Percentiles rank a stretch among this genome's conserved stretches.
phyloP scores from a whole-genome alignment of 2,113 vertebrate genomes.

The Syrmaticus mikado region DNA sequence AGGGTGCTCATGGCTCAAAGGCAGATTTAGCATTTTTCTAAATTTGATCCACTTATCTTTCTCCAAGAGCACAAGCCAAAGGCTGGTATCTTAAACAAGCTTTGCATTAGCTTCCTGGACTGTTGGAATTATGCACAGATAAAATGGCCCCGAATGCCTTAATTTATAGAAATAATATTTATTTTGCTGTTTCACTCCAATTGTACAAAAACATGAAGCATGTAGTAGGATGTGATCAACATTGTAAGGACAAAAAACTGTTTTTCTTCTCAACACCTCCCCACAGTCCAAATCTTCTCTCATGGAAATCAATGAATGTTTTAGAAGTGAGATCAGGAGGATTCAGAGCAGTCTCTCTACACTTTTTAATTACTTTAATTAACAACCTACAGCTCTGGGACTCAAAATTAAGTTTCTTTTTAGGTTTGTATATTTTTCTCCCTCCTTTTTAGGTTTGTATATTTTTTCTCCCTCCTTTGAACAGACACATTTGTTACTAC shows the following conservation, averaged over 20 bases:
- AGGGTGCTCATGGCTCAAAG: background rate
- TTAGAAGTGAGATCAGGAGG: background rate
- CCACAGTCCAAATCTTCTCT: background rate
- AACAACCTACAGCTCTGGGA: background rate
- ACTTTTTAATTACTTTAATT: background rate
- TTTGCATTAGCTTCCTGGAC: background rate
- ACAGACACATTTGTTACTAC: background rate
- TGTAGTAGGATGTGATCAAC: background rate
- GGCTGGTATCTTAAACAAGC: background rate
- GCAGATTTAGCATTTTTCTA: background rate
- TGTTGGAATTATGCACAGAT: background rate
- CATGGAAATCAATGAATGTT: background rate
- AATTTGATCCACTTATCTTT: background rate
- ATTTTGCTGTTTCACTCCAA: background rate
- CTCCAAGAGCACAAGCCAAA: background rate
- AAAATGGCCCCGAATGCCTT: background rate
- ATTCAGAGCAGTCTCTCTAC: background rate
- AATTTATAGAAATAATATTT: background rate
- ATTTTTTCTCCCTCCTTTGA: background rate
- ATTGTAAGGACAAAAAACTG: background rate
- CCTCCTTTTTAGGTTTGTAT: background rate
- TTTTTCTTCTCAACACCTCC: background rate
- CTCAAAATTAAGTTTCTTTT: background rate
- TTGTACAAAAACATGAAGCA: background rate
- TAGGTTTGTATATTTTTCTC: background rate